Evolutionary conservation across 2,113 vertebrate genomes (phyloP).

Genomic region (Conger conger): DNA sequence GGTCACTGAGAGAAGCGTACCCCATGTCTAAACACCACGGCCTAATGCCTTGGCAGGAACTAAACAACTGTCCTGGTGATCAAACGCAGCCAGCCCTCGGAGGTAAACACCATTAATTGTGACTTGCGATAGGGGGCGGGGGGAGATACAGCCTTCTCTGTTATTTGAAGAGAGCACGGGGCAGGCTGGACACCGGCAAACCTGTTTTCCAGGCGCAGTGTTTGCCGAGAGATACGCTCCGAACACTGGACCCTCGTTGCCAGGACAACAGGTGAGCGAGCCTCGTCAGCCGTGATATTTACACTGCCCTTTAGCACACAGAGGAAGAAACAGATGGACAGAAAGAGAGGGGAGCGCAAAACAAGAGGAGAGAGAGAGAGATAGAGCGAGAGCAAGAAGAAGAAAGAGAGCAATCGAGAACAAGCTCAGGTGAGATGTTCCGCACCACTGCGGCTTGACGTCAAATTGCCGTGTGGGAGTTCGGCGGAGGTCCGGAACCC

Average conservation of each 20-base stretch:
- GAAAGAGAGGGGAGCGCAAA: not conserved
- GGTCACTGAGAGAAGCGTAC: slow-evolving; percentile 38
- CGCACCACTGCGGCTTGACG: not conserved
- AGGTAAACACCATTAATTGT: not conserved
- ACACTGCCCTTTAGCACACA: slow-evolving; percentile 14
- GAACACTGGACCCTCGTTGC: slow-evolving; percentile 8
- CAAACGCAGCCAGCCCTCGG: not conserved
- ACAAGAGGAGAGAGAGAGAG: not conserved
- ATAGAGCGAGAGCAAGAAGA: not conserved
- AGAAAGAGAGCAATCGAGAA: not conserved
- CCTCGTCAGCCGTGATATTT: not conserved
- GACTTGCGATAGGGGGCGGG: not conserved
- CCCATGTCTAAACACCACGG: slow-evolving; percentile 11
- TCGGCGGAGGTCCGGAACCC: not conserved
- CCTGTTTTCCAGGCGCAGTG: not conserved
- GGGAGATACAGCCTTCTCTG: not conserved
- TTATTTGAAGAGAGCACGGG: not conserved
- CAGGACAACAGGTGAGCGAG: slow-evolving; percentile 26
- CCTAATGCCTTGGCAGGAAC: not conserved
- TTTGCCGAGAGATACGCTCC: slow-evolving; percentile 3
- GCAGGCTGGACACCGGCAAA: not conserved
- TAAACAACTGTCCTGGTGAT: not conserved
- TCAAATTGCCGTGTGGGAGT: not conserved
- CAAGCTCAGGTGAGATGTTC: not conserved
- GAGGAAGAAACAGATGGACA: not conserved